phyloP scores from a whole-genome alignment of 1,140 invertebrate species.

The Andrena cerasifolii region DNA sequence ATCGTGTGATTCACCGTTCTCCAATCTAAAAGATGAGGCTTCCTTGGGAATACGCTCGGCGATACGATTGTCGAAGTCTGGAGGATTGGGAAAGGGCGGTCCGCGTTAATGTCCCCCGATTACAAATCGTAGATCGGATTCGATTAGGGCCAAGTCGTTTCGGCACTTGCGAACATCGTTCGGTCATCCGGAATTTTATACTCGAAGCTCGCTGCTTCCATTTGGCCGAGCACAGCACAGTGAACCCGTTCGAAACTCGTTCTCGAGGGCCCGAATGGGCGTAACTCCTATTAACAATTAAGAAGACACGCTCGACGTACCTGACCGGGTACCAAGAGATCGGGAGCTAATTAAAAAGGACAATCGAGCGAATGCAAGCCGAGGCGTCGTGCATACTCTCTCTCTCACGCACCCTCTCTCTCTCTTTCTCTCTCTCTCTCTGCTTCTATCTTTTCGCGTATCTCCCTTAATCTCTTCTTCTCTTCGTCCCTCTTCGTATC shows the following conservation, averaged over 20 bases:
- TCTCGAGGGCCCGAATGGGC: slow-evolving; percentile 47
- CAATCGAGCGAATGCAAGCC: slow-evolving; percentile 53
- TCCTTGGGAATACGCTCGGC: too few relatives aligned
- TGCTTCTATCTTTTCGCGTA: neutral
- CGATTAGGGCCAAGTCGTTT: slow-evolving; percentile 13
- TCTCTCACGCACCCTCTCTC: neutral
- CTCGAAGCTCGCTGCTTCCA: neutral
- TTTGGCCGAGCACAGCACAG: neutral
- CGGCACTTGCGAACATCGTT: neutral
- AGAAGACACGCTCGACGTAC: slow-evolving; percentile 58
- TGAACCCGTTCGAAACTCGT: slow-evolving; percentile 58
- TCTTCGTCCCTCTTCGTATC: neutral
- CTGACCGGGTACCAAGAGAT: slow-evolving; percentile 23
- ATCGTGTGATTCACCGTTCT: too few relatives aligned
- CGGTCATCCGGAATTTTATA: neutral
- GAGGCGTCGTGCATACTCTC: slow-evolving; percentile 7
- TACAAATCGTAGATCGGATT: slow-evolving; percentile 4
- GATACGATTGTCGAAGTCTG: neutral
- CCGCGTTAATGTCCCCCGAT: neutral
- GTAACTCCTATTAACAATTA: slow-evolving; percentile 72
- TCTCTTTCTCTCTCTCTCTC: neutral
- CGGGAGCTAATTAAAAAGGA: slow-evolving; percentile 69
- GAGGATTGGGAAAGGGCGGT: neutral
- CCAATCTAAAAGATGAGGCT: too few relatives aligned
- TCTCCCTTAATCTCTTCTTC: neutral